phyloP scores from a whole-genome alignment of 2,888 invertebrate species.

The Arctia plantaginis region DNA sequence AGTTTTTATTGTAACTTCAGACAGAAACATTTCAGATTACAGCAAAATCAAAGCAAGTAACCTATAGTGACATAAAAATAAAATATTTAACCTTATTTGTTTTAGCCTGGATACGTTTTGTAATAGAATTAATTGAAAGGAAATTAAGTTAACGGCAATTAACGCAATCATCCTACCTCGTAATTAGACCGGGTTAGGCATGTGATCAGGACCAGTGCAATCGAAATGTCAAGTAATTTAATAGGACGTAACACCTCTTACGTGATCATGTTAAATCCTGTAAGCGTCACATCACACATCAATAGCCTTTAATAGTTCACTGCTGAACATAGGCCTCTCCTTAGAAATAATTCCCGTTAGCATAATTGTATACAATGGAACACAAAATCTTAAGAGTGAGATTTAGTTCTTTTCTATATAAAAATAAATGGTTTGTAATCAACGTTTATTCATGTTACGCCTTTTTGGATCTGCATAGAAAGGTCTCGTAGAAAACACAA shows the following conservation, averaged over 20 bases:
- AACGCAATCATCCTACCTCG: background rate
- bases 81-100: too few species aligned
- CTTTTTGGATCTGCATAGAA: background rate
- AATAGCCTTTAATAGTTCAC: too few species aligned
- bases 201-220: background rate
- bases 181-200: background rate
- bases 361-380: background rate
- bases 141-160: background rate
- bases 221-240: background rate
- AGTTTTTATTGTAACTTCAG: too few species aligned
- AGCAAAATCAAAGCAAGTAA: background rate
- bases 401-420: background rate
- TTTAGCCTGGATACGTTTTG: background rate
- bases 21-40: background rate
- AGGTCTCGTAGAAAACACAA: slow-evolving; percentile 1
- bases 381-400: background rate
- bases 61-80: too few species aligned
- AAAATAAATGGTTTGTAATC: slow-evolving; percentile 27
- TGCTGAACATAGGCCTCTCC: too few species aligned
- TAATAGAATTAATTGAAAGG: too few species aligned
- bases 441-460: slow-evolving; percentile 23
- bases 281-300: too few species aligned
- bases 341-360: too few species aligned
- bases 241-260: background rate
- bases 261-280: background rate